phyloP scores from a whole-genome alignment of 37 sponge, comb jelly and placozoan species.

The Chondrosia reniformis region DNA sequence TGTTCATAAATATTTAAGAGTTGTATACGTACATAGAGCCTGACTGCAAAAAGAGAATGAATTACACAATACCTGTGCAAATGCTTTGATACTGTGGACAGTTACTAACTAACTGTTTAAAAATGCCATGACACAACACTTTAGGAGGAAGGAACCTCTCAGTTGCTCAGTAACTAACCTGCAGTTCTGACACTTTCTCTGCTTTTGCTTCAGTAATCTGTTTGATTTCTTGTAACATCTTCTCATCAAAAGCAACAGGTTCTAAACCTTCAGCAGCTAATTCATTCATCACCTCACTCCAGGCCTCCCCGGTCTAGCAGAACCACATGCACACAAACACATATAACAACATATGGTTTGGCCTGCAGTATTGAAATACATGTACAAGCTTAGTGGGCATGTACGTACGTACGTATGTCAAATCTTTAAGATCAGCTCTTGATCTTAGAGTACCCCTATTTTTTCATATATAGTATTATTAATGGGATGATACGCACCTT shows the following conservation, averaged over 20 bases:
- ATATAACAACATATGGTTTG: not conserved
- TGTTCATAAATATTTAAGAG: no score
- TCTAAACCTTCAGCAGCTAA: conserved; percentile 79
- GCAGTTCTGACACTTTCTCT: conserved; percentile 70
- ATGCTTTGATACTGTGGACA: no score
- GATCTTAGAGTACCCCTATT: not conserved
- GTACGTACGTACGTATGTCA: not conserved
- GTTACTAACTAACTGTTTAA: no score
- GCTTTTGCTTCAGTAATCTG: conserved; percentile 76
- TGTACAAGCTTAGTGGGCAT: not conserved
- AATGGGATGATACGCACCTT: no score
- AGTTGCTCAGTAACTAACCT: no score
- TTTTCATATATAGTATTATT: no score
- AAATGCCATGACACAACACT: not conserved
- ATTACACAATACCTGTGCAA: no score
- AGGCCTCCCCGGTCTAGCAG: conserved; percentile 83
- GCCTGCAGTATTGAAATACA: not conserved
- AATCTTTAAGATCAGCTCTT: not conserved
- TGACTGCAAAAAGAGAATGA: no score
- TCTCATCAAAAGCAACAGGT: conserved; percentile 89
- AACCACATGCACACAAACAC: not conserved
- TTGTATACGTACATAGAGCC: no score
- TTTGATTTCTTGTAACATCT: conserved; percentile 79
- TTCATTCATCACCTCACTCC: conserved; percentile 88
- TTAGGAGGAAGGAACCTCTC: no score